These are phyloP conservation scores for Hydrozoanthus tunicans DNA, from an alignment of 64 coral and sea anemone species.

Conservation along the genomic window DNA sequence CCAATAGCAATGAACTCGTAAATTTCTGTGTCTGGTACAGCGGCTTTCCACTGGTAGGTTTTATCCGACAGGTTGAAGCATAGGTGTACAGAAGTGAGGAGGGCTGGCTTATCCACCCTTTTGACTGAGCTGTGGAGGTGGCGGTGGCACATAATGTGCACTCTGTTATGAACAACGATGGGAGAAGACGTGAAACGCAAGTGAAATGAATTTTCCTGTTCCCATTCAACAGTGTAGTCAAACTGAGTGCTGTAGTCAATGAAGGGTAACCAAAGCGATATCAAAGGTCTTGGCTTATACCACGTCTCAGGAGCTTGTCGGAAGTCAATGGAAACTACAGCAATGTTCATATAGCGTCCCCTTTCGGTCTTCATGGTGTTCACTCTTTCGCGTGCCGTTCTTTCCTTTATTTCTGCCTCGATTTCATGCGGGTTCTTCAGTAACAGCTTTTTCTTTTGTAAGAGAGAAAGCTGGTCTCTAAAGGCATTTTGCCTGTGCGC, in stretches of 20 bases:
- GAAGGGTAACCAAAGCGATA: neutral
- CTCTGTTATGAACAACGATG: neutral
- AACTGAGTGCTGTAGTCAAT: neutral
- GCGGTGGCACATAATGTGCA: neutral
- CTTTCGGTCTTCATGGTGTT: neutral
- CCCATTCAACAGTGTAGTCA: neutral
- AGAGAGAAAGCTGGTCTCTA: neutral
- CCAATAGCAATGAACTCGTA: neutral
- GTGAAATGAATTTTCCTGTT: neutral
- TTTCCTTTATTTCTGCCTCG: neutral
- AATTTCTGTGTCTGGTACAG: neutral
- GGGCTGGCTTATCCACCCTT: neutral
- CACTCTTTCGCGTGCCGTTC: neutral
- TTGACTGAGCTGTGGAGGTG: neutral
- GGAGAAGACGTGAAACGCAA: neutral
- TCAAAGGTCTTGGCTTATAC: neutral
- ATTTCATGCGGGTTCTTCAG: neutral
- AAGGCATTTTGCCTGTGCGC: neutral
- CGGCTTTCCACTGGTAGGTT: neutral
- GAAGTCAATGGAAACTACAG: neutral
- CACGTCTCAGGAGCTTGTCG: neutral
- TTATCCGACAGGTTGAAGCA: neutral
- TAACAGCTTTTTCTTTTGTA: too few species aligned
- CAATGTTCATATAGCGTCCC: neutral
- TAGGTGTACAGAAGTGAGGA: neutral